These are phyloP conservation scores for Percina caprodes DNA, from an alignment of 2,113 vertebrate species.

Conservation along the genomic window DNA sequence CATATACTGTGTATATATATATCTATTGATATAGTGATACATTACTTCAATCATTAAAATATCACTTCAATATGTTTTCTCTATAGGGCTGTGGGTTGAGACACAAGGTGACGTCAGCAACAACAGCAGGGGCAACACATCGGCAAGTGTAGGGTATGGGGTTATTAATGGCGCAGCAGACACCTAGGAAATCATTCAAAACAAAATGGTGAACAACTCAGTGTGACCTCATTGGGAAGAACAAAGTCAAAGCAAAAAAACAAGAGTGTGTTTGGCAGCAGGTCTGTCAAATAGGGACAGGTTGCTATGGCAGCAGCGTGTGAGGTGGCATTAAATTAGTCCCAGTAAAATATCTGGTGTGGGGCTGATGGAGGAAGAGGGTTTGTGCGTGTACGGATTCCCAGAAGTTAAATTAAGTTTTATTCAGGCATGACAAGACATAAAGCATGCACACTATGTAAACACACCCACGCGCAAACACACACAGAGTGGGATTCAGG, in stretches of 20 bases:
- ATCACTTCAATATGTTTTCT: slow-evolving; percentile 46
- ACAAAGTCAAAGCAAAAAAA: slow-evolving; percentile 50
- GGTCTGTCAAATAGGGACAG: slow-evolving; percentile 48
- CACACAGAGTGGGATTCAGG: slow-evolving; percentile 63
- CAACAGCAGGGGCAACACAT: slow-evolving; percentile 67
- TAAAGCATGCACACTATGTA: slow-evolving; percentile 62
- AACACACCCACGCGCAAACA: slow-evolving; percentile 55
- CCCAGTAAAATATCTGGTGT: slow-evolving; percentile 41
- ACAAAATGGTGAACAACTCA: slow-evolving; percentile 60
- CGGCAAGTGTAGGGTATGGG: slow-evolving; percentile 66
- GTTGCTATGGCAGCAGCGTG: slow-evolving; percentile 68
- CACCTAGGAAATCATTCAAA: slow-evolving; percentile 74
- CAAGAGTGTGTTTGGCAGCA: slow-evolving; percentile 41
- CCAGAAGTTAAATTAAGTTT: slow-evolving; percentile 63
- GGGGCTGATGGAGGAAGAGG: slow-evolving; percentile 19
- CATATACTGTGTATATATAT: slow-evolving; percentile 19
- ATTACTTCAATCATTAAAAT: slow-evolving; percentile 30
- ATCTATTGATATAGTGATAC: slow-evolving; percentile 20
- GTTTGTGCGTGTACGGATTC: slow-evolving; percentile 84
- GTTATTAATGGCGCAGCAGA: slow-evolving; percentile 70
- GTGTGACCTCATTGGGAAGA: slow-evolving; percentile 48
- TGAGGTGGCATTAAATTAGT: slow-evolving; percentile 64
- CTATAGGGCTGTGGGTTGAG: slow-evolving; percentile 55
- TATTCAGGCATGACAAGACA: slow-evolving; percentile 62
- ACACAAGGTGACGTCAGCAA: slow-evolving; percentile 67